phyloP scores from a whole-genome alignment of 1,140 invertebrate species.

The Trinorchestia longiramus region DNA sequence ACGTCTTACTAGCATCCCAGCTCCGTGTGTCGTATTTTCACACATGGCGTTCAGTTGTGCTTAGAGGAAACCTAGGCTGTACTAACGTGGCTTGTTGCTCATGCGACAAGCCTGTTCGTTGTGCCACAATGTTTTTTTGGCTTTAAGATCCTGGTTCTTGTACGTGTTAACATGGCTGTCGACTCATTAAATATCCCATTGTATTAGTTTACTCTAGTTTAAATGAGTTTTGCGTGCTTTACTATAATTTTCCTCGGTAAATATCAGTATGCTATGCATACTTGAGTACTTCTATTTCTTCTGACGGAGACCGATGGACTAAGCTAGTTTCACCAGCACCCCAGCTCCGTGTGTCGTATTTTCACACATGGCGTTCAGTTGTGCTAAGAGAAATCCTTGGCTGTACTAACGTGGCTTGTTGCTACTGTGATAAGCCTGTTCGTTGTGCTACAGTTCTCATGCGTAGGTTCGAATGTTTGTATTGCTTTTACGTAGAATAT shows the following conservation, averaged over 20 bases:
- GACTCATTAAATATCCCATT: no score
- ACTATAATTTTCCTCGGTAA: no score
- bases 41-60: constrained; percentile 40
- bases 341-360: constrained; percentile 28
- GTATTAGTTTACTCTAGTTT: no score
- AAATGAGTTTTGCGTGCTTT: no score
- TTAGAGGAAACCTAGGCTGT: neutral
- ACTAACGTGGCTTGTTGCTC: neutral
- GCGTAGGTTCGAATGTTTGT: neutral
- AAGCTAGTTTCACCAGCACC: neutral
- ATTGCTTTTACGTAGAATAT: neutral
- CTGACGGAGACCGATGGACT: no score
- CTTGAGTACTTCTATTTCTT: neutral
- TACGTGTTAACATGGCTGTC: no score
- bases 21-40: constrained; percentile 18
- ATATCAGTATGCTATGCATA: no score
- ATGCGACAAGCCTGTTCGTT: neutral
- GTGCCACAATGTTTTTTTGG: neutral
- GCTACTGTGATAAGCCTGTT: neutral
- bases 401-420: neutral
- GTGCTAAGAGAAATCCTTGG: neutral
- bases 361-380: constrained; percentile 24
- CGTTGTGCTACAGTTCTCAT: neutral
- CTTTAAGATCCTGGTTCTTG: no score
- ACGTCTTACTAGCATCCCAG: neutral